A percentile compares a stretch with the other conserved stretches of the same genome.
Conservation (phyloP, 1,140 invertebrate genomes). For the Diplogasteroides magnus region DNA sequence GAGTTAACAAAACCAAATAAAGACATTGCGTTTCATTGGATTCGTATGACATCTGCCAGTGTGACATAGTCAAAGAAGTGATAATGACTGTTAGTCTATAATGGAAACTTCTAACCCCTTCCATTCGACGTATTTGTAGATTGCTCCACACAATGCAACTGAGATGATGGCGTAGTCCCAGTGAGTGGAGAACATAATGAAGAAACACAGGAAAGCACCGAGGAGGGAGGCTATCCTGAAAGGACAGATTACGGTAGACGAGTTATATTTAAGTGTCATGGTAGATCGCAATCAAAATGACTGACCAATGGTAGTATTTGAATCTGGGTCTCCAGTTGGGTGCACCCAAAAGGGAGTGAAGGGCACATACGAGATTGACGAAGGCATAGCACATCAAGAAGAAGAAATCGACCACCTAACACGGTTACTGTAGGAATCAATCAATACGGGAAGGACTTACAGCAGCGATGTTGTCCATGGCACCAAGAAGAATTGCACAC, state of each 20-base stretch:
- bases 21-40: no score
- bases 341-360: constrained; percentile 85
- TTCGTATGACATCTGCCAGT: no score
- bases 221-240: constrained; percentile 72
- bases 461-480: constrained; percentile 52
- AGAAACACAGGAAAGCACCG: constrained; percentile 86
- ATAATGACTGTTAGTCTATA: no score
- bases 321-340: constrained; percentile 98
- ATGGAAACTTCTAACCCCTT: no score
- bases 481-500: constrained; percentile 50
- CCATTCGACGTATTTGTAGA: constrained; percentile 99
- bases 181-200: constrained; percentile 98
- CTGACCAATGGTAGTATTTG: constrained; percentile 94
- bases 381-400: constrained; percentile 99
- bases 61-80: no score
- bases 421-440: no score
- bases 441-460: constrained; percentile 22
- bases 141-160: constrained; percentile 82
- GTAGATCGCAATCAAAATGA: not conserved
- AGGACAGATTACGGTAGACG: no score
- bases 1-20: constrained; percentile 22
- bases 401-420: constrained; percentile 63
- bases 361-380: constrained; percentile 93
- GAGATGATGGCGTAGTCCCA: constrained; percentile 96
- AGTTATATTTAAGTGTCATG: constrained; percentile 58